Conservation (phyloP, 2,797 vertebrate genomes). For the Alca torda region DNA sequence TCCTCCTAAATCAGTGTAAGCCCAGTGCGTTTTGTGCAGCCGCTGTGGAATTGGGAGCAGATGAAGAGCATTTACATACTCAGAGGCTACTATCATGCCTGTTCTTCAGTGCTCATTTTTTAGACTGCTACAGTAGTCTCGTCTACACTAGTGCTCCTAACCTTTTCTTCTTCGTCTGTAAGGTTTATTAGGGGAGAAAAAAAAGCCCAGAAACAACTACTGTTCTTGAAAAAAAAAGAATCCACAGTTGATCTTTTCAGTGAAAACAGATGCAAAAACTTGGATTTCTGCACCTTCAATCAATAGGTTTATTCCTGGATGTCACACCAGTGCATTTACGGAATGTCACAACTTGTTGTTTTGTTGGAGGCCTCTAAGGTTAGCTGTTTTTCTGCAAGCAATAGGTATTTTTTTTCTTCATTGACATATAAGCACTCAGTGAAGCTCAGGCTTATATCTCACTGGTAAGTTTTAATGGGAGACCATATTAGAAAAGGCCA, state of each 20-base stretch:
- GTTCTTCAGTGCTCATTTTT: background rate
- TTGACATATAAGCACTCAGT: background rate
- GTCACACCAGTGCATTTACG: background rate
- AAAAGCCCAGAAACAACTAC: background rate
- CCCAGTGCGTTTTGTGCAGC: background rate
- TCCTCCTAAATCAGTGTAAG: conserved; percentile 31
- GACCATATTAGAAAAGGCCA: background rate
- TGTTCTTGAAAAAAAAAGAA: background rate
- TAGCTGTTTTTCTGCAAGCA: background rate
- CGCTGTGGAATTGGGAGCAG: background rate
- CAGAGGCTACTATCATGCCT: background rate
- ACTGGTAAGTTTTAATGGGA: background rate
- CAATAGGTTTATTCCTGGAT: background rate
- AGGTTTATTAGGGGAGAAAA: background rate
- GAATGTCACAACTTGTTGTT: background rate
- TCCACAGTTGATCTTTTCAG: background rate
- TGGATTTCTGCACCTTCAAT: background rate
- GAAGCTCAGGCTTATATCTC: background rate
- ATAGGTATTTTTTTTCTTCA: background rate
- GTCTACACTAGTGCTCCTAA: background rate
- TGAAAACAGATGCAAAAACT: background rate
- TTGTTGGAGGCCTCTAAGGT: background rate
- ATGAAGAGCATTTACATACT: background rate
- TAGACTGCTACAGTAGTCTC: background rate
- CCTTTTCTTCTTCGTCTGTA: background rate